phyloP scores from a whole-genome alignment of 1,140 invertebrate genomes.

The Zaprionus tsacasi region DNA sequence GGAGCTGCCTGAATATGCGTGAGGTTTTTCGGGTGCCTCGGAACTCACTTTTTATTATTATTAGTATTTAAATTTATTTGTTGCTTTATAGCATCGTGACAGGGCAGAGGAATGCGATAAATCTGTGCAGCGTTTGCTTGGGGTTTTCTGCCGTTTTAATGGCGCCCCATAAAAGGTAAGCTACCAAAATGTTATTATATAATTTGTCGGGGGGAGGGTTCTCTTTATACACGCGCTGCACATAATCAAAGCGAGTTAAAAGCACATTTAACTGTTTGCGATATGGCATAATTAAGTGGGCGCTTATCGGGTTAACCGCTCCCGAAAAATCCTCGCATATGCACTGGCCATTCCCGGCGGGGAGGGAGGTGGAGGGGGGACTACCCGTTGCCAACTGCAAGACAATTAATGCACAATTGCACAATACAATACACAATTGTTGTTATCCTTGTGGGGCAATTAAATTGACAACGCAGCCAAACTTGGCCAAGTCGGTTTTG shows the following conservation, averaged over 20 bases:
- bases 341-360: conserved; percentile 48
- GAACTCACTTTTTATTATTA: conserved; percentile 74
- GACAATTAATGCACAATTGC: conserved; percentile 76
- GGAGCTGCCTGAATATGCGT: conserved; percentile 30
- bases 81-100: conserved; percentile 77
- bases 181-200: conserved; percentile 55
- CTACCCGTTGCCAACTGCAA: conserved; percentile 63
- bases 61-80: conserved; percentile 83
- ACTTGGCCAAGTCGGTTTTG: conserved; percentile 35
- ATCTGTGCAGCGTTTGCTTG: conserved; percentile 58
- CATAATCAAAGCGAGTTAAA: conserved; percentile 78
- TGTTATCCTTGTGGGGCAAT: conserved; percentile 47
- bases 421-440: conserved; percentile 53
- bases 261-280: conserved; percentile 72
- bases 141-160: conserved; percentile 58
- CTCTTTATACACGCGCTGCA: conserved; percentile 38
- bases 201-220: conserved; percentile 19
- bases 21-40: conserved; percentile 32
- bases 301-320: conserved; percentile 45
- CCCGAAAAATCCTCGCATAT: conserved; percentile 66
- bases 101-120: conserved; percentile 64
- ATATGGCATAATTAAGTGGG: conserved; percentile 77
- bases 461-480: conserved; percentile 31
- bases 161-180: conserved; percentile 75
- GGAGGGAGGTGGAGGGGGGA: not conserved